Conservation (phyloP, 2,797 vertebrate genomes). For the Clamator glandarius region DNA sequence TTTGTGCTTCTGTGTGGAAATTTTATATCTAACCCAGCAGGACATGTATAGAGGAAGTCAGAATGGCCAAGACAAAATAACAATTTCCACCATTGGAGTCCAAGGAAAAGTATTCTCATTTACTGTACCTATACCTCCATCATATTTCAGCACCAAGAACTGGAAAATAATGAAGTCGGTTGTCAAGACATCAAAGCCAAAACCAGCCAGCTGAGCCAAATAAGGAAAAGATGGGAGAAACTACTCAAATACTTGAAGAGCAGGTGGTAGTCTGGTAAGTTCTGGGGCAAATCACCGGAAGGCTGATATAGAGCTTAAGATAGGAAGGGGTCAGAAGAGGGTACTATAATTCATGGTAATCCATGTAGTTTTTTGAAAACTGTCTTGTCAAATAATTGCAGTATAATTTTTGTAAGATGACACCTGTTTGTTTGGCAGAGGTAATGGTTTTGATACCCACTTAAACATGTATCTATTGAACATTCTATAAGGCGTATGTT, state of each 20-base stretch:
- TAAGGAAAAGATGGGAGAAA: not conserved
- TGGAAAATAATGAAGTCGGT: not conserved
- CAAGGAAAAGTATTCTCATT: not conserved
- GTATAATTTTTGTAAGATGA: not conserved
- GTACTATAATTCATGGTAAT: not conserved
- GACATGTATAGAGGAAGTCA: not conserved
- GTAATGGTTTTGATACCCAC: not conserved
- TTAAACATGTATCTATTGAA: not conserved
- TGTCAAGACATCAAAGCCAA: not conserved
- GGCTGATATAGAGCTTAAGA: not conserved
- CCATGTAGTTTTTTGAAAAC: not conserved
- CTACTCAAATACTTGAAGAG: not conserved
- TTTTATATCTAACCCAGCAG: not conserved
- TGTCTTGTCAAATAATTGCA: not conserved
- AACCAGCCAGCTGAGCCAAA: not conserved
- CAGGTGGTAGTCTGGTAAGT: not conserved
- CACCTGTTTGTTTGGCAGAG: not conserved
- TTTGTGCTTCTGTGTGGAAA: not conserved
- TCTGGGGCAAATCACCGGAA: not conserved
- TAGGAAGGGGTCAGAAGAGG: not conserved
- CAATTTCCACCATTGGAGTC: rapidly evolving
- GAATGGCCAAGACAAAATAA: not conserved
- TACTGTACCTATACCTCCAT: not conserved
- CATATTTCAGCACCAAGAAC: not conserved
- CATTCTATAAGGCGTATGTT: not conserved